These are phyloP conservation scores for Kryptopterus vitreolus DNA, from an alignment of 2,797 vertebrate species.

Conservation along the genomic window DNA sequence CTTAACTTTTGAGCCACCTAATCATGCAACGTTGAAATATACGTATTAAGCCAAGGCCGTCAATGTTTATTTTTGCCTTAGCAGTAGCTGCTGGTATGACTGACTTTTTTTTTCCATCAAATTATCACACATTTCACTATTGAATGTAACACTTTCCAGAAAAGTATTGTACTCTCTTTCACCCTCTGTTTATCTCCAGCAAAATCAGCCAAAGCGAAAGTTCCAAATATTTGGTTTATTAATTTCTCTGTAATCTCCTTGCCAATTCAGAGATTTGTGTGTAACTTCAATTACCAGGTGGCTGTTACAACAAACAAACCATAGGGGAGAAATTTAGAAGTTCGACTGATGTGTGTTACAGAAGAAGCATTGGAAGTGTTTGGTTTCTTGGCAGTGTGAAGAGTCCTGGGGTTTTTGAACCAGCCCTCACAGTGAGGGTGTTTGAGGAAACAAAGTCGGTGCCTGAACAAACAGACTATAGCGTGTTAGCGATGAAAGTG, in stretches of 20 bases:
- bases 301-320: conserved; percentile 40
- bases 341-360: conserved; percentile 17
- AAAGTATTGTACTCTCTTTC: conserved; percentile 26
- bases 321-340: conserved; percentile 1
- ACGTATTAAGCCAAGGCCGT: conserved; percentile 32
- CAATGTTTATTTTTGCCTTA: conserved; percentile 18
- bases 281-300: conserved; percentile 26
- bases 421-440: conserved; percentile 4
- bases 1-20: too few species aligned
- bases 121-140: conserved; percentile 5
- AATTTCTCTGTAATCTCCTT: conserved; percentile 20
- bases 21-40: background rate
- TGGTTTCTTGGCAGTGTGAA: conserved; percentile 30
- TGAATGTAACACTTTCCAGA: background rate
- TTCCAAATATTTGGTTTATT: conserved; percentile 51
- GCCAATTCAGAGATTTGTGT: conserved; percentile 24
- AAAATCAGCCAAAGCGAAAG: conserved; percentile 40
- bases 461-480: background rate
- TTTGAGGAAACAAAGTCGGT: conserved; percentile 11
- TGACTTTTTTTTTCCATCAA: conserved; percentile 20
- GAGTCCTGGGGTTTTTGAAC: conserved; percentile 35
- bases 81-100: conserved; percentile 13
- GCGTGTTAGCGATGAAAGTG: background rate
- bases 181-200: conserved; percentile 48
- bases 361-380: conserved; percentile 1